Evolutionary conservation across 2,888 invertebrate genomes (phyloP).

Genomic region (Achlya flavicornis): DNA sequence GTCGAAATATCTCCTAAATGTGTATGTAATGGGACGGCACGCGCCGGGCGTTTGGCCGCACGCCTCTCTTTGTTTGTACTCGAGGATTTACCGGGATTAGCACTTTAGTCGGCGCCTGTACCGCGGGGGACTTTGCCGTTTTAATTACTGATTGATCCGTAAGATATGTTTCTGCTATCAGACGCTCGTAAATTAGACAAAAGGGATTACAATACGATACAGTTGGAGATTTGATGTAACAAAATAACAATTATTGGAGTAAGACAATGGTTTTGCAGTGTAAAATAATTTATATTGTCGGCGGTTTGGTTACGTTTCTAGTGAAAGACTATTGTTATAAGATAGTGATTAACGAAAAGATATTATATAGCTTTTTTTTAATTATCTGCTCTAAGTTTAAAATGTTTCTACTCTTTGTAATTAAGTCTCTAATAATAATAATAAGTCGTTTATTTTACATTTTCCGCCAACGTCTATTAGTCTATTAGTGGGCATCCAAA

Average conservation of each 20-base stretch:
- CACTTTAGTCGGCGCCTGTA: slow-evolving; percentile 68
- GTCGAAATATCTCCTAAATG: slow-evolving; percentile 74
- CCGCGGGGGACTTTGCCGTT: slow-evolving; percentile 40
- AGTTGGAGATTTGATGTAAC: slow-evolving; percentile 33
- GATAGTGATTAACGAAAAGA: neutral
- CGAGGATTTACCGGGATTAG: slow-evolving; percentile 72
- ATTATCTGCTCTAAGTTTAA: neutral
- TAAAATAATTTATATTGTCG: slow-evolving; percentile 1
- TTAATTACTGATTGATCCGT: slow-evolving; percentile 77
- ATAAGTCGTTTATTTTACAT: too few relatives aligned
- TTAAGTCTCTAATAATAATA: too few relatives aligned
- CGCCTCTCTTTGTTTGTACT: slow-evolving; percentile 60
- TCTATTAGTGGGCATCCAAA: too few relatives aligned
- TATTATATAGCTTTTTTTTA: neutral
- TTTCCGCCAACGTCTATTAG: too few relatives aligned
- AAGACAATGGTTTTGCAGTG: slow-evolving; percentile 16
- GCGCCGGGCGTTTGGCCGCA: slow-evolving; percentile 61
- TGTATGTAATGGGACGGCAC: slow-evolving; percentile 68
- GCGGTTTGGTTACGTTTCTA: neutral
- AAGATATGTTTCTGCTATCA: slow-evolving; percentile 56
- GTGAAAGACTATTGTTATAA: neutral
- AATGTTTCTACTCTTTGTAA: neutral
- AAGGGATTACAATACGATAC: slow-evolving; percentile 49
- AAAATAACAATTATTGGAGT: slow-evolving; percentile 37
- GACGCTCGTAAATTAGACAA: slow-evolving; percentile 69